These are phyloP conservation scores for Megaleporinus macrocephalus DNA, from an alignment of 2,113 vertebrate genomes.

Conservation along the genomic window DNA sequence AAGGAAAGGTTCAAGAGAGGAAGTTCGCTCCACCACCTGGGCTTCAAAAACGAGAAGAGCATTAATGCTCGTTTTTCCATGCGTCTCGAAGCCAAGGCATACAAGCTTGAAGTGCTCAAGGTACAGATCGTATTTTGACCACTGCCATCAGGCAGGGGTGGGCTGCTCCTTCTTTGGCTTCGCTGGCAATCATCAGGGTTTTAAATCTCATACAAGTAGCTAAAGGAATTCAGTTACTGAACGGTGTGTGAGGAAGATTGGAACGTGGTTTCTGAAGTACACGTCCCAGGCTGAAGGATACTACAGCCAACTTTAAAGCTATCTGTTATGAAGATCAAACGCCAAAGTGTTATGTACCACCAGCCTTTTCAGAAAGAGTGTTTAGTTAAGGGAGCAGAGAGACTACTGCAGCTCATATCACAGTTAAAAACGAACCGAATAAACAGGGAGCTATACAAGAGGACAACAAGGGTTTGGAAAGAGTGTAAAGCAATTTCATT, in stretches of 20 bases:
- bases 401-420: not conserved
- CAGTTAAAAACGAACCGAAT: not conserved
- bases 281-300: not conserved
- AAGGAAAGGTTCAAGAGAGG: no score
- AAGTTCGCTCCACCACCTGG: no score
- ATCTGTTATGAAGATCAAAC: not conserved
- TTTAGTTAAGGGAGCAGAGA: not conserved
- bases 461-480: not conserved
- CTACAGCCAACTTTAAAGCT: not conserved
- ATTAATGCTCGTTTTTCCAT: no score
- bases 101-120: no score
- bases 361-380: not conserved
- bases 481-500: no score
- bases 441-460: not conserved
- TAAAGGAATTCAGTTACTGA: not conserved
- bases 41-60: no score
- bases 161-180: no score
- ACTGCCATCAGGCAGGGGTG: no score
- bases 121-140: no score
- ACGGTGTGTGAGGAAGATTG: not conserved
- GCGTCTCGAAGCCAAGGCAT: no score
- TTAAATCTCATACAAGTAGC: no score
- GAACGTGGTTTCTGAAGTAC: not conserved
- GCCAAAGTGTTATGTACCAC: not conserved
- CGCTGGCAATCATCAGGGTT: no score